Base-by-base conservation (phyloP, 2,888 invertebrate species). In the Cheilosia soror region DNA sequence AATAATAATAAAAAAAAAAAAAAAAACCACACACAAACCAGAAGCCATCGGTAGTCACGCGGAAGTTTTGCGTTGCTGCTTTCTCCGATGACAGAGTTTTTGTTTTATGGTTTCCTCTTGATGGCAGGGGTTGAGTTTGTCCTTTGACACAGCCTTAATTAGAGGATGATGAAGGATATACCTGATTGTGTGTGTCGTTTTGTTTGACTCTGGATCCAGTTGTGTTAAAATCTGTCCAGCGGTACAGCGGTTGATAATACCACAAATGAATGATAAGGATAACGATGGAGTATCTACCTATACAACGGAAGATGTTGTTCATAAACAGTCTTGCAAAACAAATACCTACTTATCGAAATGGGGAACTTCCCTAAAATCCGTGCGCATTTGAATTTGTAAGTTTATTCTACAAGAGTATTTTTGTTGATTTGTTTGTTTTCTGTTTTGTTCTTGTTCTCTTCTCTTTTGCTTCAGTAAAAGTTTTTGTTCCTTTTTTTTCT, bases 131-230 rank as follows among this genome's bases (percentile, higher is more conserved):
- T 68, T 42, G 25, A 37, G 62, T 20, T 40, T 68, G 47, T 33
- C 27, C 55, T 81, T 80, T 81, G 80, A 75, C 51, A 69, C 27
- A 15, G 37, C 31, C 68, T 75, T 75, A 81, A 81, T 75, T 75
- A 75, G 57, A 80, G 51, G 31, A 51, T 60, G 44, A 55, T 44
- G 15, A 44, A 29, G 62, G 62, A 44, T 51, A 40, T 15, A 27
- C 49, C 7, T n/a, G 47, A 1, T 11, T 37, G 11, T 11, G 31
- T 72, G 29, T 65, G 58, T 44, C 13, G 47, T 47, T 57, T 31
- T 58, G 42, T 49, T 65, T 78, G 9, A 29, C 57, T 60, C 71
- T 15, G 15, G 20, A 71, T 55, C 51, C 9, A 27, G 42, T 25
- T 53, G 25, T 42, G 27, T 55, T 5, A 20, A 47, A 65, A 37